Conservation (phyloP, 92 coral and sea anemone species). For the Bergia sp. region DNA sequence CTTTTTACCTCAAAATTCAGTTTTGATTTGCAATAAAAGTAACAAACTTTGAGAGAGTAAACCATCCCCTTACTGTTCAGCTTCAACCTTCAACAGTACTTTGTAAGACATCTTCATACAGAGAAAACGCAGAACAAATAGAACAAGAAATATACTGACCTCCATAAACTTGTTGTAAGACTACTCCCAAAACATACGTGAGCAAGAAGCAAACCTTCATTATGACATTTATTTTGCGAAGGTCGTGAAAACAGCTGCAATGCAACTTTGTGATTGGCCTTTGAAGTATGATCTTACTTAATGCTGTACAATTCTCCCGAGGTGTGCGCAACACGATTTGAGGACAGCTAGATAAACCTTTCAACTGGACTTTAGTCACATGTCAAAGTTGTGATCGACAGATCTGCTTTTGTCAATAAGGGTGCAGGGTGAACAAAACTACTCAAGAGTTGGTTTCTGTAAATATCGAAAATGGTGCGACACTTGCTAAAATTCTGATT, state of each 20-base stretch:
- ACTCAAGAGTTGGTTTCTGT: no score
- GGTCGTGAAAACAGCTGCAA: neutral
- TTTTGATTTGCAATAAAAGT: no score
- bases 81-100: no score
- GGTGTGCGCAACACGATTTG: neutral
- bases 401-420: neutral
- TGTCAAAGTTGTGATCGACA: neutral
- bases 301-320: neutral
- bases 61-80: no score
- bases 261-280: neutral
- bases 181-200: neutral
- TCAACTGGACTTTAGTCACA: neutral
- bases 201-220: slow-evolving; percentile 11
- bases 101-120: no score
- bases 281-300: neutral
- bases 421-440: neutral
- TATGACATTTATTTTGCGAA: neutral
- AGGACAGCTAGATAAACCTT: slow-evolving; percentile 29
- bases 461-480: no score
- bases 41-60: no score
- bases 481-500: no score
- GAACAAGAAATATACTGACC: neutral
- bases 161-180: neutral
- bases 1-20: no score
- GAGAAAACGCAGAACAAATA: no score